phyloP scores from a whole-genome alignment of 2,797 vertebrate species.

The Propithecus deckenii region DNA sequence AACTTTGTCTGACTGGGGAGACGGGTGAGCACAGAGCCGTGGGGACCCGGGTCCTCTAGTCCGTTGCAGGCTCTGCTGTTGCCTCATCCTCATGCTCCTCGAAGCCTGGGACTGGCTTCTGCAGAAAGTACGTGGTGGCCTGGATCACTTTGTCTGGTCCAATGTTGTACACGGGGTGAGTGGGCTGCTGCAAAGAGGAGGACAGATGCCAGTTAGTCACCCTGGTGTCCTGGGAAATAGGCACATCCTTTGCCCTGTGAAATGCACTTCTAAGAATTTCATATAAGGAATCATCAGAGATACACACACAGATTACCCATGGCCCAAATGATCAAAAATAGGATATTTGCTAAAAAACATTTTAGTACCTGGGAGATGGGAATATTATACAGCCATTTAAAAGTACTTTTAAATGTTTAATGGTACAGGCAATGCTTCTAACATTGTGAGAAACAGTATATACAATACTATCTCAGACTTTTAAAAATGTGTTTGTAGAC shows the following conservation, averaged over 20 bases:
- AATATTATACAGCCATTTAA: background rate
- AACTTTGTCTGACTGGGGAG: background rate
- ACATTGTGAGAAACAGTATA: background rate
- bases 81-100: conserved; percentile 18
- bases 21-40: background rate
- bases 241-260: background rate
- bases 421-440: background rate
- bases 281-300: background rate
- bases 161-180: conserved; percentile 98
- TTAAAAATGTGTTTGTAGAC: background rate
- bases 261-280: background rate
- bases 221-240: background rate
- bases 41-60: conserved; percentile 46
- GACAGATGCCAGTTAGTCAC: background rate
- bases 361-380: background rate
- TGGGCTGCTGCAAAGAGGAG: conserved; percentile 88
- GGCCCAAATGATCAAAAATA: background rate
- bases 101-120: conserved; percentile 86
- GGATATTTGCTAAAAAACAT: background rate
- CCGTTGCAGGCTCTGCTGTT: background rate
- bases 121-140: conserved; percentile 91
- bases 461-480: background rate
- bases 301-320: background rate
- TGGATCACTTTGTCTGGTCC: conserved; percentile 93
- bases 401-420: conserved; percentile 16